phyloP scores from a whole-genome alignment of 2,888 invertebrate species.

The Plagodis dolabraria region DNA sequence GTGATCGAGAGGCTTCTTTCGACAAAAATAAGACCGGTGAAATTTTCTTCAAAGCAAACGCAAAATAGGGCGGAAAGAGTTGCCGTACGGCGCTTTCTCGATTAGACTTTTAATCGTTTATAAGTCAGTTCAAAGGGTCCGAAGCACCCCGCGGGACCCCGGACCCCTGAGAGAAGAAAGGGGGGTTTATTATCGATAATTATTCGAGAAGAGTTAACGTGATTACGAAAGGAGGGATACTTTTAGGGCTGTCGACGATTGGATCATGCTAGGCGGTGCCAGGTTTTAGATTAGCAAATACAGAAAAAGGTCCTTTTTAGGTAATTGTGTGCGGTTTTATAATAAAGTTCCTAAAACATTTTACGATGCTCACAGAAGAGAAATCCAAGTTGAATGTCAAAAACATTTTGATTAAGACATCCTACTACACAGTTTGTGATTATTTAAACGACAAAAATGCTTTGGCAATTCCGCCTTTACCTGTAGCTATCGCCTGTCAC shows the following conservation, averaged over 20 bases:
- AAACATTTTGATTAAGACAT: too few relatives aligned
- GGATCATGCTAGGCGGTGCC: too few relatives aligned
- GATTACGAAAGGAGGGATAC: conserved; percentile 45
- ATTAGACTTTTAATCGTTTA: conserved; percentile 51
- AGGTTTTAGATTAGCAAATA: too few relatives aligned
- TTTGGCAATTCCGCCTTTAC: too few relatives aligned
- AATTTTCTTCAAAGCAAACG: conserved; percentile 30
- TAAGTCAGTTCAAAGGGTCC: conserved; percentile 52
- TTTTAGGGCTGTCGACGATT: conserved; percentile 20
- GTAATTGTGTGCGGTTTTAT: too few relatives aligned
- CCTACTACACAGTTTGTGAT: too few relatives aligned
- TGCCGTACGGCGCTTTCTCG: conserved; percentile 34
- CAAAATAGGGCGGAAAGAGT: neutral
- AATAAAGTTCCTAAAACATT: too few relatives aligned
- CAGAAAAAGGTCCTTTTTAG: too few relatives aligned
- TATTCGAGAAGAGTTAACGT: conserved; percentile 51
- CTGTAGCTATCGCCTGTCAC: too few relatives aligned
- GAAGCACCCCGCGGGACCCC: conserved; percentile 26
- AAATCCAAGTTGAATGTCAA: too few relatives aligned
- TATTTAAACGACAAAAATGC: too few relatives aligned
- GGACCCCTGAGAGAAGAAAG: conserved; percentile 28
- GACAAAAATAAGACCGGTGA: conserved; percentile 10
- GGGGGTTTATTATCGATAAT: conserved; percentile 60
- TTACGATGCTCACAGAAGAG: too few relatives aligned
- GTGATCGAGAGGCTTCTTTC: conserved; percentile 8